Evolutionary conservation across 1,140 invertebrate genomes (phyloP).

Genomic region (Drosophila seguyi): DNA sequence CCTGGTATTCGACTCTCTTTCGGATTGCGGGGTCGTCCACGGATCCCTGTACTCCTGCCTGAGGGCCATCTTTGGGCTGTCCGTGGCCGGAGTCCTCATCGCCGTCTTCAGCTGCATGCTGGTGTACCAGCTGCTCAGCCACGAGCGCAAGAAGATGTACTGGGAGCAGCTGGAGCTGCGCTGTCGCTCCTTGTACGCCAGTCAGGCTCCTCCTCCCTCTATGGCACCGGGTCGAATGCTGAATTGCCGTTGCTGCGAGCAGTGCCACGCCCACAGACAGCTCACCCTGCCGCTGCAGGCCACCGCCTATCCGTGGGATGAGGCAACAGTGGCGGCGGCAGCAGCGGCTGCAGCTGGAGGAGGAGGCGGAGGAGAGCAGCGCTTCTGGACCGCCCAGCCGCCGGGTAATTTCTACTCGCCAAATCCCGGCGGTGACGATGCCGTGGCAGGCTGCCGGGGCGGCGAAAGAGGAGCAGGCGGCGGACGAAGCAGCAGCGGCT

Average conservation of each 20-base stretch:
- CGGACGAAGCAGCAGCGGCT: slow-evolving; percentile 86
- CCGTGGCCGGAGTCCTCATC: slow-evolving; percentile 94
- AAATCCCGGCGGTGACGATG: slow-evolving; percentile 88
- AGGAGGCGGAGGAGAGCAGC: slow-evolving; percentile 59
- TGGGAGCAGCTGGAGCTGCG: slow-evolving; percentile 95
- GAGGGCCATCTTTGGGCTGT: slow-evolving; percentile 94
- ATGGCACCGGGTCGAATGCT: slow-evolving; percentile 66
- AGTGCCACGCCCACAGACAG: slow-evolving; percentile 84
- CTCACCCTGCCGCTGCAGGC: slow-evolving; percentile 66
- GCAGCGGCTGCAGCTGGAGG: slow-evolving; percentile 58
- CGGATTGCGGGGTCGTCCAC: slow-evolving; percentile 94
- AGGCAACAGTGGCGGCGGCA: slow-evolving; percentile 66
- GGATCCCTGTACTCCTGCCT: slow-evolving; percentile 94
- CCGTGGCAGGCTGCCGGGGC: slow-evolving; percentile 24
- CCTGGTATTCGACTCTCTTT: slow-evolving; percentile 92
- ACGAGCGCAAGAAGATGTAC: slow-evolving; percentile 97
- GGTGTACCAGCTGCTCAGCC: slow-evolving; percentile 93
- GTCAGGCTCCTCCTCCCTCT: slow-evolving; percentile 85
- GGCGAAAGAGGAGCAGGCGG: slow-evolving; percentile 69
- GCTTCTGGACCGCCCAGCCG: slow-evolving; percentile 73
- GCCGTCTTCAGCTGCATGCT: slow-evolving; percentile 97
- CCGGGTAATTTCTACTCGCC: slow-evolving; percentile 92
- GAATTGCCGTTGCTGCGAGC: slow-evolving; percentile 83
- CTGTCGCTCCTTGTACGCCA: slow-evolving; percentile 91
- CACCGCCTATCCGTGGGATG: slow-evolving; percentile 78